Evolutionary conservation across 2,797 vertebrate genomes (phyloP).

Genomic region (Liparis tanakae): DNA sequence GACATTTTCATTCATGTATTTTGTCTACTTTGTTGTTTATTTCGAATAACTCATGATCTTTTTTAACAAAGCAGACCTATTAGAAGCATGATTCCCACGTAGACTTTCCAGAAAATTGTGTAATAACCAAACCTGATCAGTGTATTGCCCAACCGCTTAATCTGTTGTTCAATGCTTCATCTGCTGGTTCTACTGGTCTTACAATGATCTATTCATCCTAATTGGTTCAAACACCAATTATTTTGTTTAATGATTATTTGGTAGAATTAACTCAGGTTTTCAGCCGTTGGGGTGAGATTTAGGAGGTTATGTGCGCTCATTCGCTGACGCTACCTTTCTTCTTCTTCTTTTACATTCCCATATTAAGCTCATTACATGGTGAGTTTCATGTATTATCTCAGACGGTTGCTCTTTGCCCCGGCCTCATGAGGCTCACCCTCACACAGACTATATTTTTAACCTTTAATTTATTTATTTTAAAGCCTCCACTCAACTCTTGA

Average conservation of each 20-base stretch:
- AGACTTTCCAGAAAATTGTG: neutral
- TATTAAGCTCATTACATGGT: conserved; percentile 42
- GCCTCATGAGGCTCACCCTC: conserved; percentile 18
- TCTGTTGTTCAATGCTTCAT: conserved; percentile 16
- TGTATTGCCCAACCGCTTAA: neutral
- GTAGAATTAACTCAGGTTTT: neutral
- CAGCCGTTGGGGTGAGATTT: neutral
- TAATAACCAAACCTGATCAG: conserved; percentile 9
- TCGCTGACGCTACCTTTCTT: conserved; percentile 12
- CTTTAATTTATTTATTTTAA: conserved; percentile 20
- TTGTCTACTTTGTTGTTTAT: neutral
- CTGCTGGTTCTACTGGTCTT: neutral
- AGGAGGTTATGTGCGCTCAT: neutral
- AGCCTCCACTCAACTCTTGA: neutral
- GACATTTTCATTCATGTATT: neutral
- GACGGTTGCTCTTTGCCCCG: conserved; percentile 54
- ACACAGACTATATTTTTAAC: conserved; percentile 1
- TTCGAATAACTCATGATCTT: neutral
- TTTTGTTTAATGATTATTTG: conserved; percentile 34
- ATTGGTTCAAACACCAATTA: conserved; percentile 14
- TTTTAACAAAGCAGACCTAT: neutral
- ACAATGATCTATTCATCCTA: neutral
- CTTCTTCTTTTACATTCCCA: neutral
- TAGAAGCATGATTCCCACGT: neutral
- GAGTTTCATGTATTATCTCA: conserved; percentile 35